Conservation (phyloP, 2,888 invertebrate genomes). For the Metacarcinus magister region DNA sequence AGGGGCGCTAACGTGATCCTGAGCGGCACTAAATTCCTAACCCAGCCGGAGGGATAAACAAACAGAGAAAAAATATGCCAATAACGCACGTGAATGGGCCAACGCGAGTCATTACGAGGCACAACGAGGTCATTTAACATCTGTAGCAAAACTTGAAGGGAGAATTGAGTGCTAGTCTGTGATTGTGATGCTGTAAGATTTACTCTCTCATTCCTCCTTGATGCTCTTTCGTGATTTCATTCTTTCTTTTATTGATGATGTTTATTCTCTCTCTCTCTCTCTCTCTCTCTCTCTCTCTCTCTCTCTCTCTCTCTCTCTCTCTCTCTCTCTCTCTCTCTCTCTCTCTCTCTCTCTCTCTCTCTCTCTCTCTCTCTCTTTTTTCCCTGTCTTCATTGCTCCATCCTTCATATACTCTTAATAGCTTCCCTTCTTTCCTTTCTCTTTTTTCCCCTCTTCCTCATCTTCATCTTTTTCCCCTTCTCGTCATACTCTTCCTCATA, state of each 20-base stretch:
- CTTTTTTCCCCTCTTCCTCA: neutral
- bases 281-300: slow-evolving; percentile 22
- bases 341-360: neutral
- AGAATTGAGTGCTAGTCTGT: neutral
- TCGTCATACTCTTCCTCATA: neutral
- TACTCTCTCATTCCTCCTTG: neutral
- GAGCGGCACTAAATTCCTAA: neutral
- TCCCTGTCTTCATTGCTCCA: neutral
- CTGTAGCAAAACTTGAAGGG: neutral
- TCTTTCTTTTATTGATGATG: neutral
- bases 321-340: neutral
- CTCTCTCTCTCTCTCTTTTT: neutral
- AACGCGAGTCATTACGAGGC: neutral
- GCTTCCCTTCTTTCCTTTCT: neutral
- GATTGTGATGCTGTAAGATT: neutral
- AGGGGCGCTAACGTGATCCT: slow-evolving; percentile 18
- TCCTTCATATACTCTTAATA: neutral
- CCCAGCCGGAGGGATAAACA: neutral
- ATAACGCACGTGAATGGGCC: neutral
- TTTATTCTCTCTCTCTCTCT: neutral
- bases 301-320: slow-evolving; percentile 48
- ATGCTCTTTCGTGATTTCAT: neutral
- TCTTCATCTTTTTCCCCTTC: neutral
- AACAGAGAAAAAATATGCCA: neutral
- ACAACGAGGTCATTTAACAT: neutral